Evolutionary conservation across 92 coral and sea anemone genomes (phyloP), one percentile per base, ranked within the genome.

Genomic region (Actinostola sp.): DNA sequence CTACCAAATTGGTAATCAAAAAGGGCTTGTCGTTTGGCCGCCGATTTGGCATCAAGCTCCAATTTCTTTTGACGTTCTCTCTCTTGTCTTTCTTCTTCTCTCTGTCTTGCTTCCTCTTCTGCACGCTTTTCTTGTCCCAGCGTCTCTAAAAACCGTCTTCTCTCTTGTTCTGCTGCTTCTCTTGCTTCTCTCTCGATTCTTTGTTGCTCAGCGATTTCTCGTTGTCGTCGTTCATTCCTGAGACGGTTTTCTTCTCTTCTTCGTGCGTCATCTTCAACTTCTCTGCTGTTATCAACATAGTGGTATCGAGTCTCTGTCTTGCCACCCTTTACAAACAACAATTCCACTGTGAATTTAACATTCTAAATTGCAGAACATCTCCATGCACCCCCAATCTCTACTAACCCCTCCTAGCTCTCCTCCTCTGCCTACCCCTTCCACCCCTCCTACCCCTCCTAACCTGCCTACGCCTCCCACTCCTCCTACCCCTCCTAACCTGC

Each of bases 1-100:
- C 51, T 52, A 10, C 91, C 91, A 81, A 86, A 86, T 39, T 28
- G 49, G 72, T 86, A 86, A 11, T 70, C 50, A 28, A 42, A 70
- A 42, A 86, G 48, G n/a, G 56, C 83, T 62, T 19, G 41, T 28
- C 94, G 78, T 23, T 81, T 70, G 14, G 36, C 56, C 46, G 31
- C 34, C 20, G 84, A 63, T 52, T 85, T 75, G 26, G 58, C 74
- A 38, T 89, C 50, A 30, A 84, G 58, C 14, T 76, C 62, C 48
- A 60, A 3, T 30, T 21, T 68, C 59, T 62, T 69, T 10, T 26
- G 23, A 26, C 54, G 70, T 66, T 70, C 21, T 58, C 46, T 44
- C 41, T 36, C 17, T 72, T 64, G 57, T 51, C 43, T 70, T 27
- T 59, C 72, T 30, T 82, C 60, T 63, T 75, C 87, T 42, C 43